Base-by-base conservation (phyloP, 2,113 vertebrate genomes). In the Leucoraja erinaceus region DNA sequence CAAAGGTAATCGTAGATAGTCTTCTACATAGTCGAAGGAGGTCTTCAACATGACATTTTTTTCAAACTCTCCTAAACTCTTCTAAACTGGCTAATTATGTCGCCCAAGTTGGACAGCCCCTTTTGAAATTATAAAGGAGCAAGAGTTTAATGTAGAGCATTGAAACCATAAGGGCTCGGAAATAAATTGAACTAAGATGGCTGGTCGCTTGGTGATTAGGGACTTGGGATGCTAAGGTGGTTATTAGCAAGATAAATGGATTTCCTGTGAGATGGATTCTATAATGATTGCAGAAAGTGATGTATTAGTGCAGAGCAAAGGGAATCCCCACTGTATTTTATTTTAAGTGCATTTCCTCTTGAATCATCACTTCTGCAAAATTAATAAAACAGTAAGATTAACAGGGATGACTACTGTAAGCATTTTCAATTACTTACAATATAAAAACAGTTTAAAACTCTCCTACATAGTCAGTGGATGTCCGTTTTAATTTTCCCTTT, bases 361-460 rank as follows among this genome's bases (percentile, higher is more conserved):
- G 68, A 38, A 91, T 91, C 66, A 72, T 47, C 20, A 54, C 38
- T 74, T 38, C 88, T 91, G 90, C 38, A 20, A 68, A 91, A 91
- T 54, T 91, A 91, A 91, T 91, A 74, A 91, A 91, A 91, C 68
- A 70, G 33, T 72, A 54, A 72, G 90, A 6, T 91, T 72, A 91
- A 70, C 38, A 72, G 68, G 38, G 90, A 72, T 88, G 25, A 74
- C 18, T 91, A 70, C 33, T 47, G 20, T 20, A 72, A 91, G 22
- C 22, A 74, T 10, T 28, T 91, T 72, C 33, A 91, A 91, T 74
- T 72, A 74, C 9, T 47, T 91, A 70, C 68, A 5, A 91, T 47
- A 47, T 10, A 91, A 70, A 90, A 72, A 33, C 68, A 70, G 10
- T 38, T 91, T 70, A 72, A 72, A 91, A 72, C 20, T 91, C 68